Percentiles rank a stretch among this genome's conserved stretches.
phyloP scores from a whole-genome alignment of 2,888 invertebrate genomes.

The Scaptomyza caliginosa region DNA sequence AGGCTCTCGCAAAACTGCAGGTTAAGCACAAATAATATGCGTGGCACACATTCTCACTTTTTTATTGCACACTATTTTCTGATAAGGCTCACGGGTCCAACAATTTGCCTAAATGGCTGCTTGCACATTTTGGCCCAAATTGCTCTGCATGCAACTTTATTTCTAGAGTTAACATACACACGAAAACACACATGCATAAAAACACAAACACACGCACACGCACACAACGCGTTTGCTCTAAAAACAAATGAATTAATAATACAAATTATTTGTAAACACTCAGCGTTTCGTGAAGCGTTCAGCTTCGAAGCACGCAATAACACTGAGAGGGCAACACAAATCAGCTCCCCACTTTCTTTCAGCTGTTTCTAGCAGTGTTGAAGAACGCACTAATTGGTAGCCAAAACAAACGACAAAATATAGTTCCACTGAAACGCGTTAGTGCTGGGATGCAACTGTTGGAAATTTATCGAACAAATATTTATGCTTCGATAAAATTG shows the following conservation, averaged over 20 bases:
- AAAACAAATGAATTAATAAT: constrained; percentile 46
- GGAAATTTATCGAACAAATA: constrained; percentile 27
- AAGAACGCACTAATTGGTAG: constrained; percentile 6
- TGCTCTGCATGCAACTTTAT: constrained; percentile 67
- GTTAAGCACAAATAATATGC: constrained; percentile 13
- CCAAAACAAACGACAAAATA: constrained; percentile 56
- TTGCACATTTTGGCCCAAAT: constrained; percentile 63
- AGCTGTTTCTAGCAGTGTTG: constrained; percentile 61
- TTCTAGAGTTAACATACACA: constrained; percentile 21
- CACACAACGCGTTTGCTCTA: constrained; percentile 17
- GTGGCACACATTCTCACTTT: constrained; percentile 46
- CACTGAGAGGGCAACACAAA: constrained; percentile 35
- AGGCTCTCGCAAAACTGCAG: constrained; percentile 1
- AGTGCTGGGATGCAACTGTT: constrained; percentile 7
- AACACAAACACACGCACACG: constrained; percentile 18
- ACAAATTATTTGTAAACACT: constrained; percentile 50
- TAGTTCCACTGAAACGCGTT: constrained; percentile 16
- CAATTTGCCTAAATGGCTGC: constrained; percentile 53
- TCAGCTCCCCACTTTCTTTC: constrained; percentile 26
- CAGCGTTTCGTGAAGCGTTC: constrained; percentile 35
- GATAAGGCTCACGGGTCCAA: constrained; percentile 43
- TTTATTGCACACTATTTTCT: constrained; percentile 70
- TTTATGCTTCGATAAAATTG: background rate
- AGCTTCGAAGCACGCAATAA: constrained; percentile 48
- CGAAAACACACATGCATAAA: constrained; percentile 8